Evolutionary conservation across 2,888 invertebrate genomes (phyloP).

Genomic region (Brachycybe producta): DNA sequence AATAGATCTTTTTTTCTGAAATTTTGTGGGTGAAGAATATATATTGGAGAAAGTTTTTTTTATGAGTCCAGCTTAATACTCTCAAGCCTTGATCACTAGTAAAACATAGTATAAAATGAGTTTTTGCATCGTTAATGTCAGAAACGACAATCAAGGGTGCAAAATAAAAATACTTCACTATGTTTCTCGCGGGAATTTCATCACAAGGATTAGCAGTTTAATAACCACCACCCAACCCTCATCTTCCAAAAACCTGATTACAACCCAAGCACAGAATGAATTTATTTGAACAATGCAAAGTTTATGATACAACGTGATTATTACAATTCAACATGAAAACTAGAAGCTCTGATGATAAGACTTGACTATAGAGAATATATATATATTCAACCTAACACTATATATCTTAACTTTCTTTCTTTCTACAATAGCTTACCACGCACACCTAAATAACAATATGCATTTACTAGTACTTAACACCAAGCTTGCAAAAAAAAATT

Average conservation of each 20-base stretch:
- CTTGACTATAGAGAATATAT: too few species aligned
- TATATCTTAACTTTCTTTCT: too few species aligned
- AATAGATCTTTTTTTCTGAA: conserved; percentile 9
- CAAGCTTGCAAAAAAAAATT: too few species aligned
- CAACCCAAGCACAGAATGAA: conserved; percentile 4
- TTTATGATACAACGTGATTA: conserved; percentile 5
- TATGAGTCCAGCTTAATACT: conserved; percentile 10
- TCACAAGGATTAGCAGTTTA: conserved; percentile 10
- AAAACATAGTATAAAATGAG: conserved; percentile 6
- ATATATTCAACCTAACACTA: too few species aligned
- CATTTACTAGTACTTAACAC: too few species aligned
- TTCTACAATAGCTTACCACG: too few species aligned
- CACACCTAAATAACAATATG: too few species aligned
- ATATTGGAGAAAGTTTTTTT: conserved; percentile 1
- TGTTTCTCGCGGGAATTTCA: conserved; percentile 12
- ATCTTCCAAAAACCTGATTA: conserved; percentile 14
- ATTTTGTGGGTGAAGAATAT: neutral
- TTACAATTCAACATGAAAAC: conserved; percentile 7
- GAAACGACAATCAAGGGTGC: neutral
- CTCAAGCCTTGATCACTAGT: conserved; percentile 1
- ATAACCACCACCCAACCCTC: conserved; percentile 5
- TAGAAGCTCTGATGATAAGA: too few species aligned
- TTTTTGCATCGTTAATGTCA: conserved; percentile 12
- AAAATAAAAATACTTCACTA: neutral
- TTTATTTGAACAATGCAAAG: conserved; percentile 10